Evolutionary conservation across 2,888 invertebrate species (phyloP), one percentile per base, ranked within the genome.

Genomic region (Apocheima hispidaria): DNA sequence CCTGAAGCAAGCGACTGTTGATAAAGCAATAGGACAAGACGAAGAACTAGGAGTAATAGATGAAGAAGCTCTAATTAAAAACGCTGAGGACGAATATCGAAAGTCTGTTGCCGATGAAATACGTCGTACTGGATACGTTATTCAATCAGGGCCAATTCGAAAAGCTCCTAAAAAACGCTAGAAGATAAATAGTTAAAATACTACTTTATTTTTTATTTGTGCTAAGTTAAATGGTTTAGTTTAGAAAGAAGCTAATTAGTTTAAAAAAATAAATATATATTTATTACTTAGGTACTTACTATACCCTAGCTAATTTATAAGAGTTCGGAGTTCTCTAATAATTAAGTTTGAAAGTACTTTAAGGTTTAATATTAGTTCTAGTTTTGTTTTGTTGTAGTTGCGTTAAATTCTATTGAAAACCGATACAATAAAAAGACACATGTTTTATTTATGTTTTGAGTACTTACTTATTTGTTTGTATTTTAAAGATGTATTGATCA

Each of bases 1-100:
- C 49, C 82, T 96, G 1, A 95, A 95, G 82, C 55, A 76, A 71
- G 44, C 67, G 40, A 80, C 93, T 82, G 74, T 94, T 87, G 20
- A 75, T 71, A 16, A 74, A 70, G 40, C 82, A 81, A 50, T 48
- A 20, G 50, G 55, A 4, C 54, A 30, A 5, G 66, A 55, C 6
- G 73, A 73, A 9, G 50, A 53, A n/a, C n/a, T n/a, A n/a, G n/a
- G n/a, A 10, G 38, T 26, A 16, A 4, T 41, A 18, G 76, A 81
- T 51, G 78, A 81, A 30, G 79, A 80, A 35, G 71, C 65, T 21
- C 23, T 71, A 16, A 16, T 79, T 7, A 71, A 62, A 56, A 48
- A 60, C 1, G 84, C 87, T 12, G 93, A 93, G 68, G 81, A 87
- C 2, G 93, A 93, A 65, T 94, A 90, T 63, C 88, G 81, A 69